Base-by-base conservation (phyloP, 2,888 invertebrate species). In the Cremastinae sp. region DNA sequence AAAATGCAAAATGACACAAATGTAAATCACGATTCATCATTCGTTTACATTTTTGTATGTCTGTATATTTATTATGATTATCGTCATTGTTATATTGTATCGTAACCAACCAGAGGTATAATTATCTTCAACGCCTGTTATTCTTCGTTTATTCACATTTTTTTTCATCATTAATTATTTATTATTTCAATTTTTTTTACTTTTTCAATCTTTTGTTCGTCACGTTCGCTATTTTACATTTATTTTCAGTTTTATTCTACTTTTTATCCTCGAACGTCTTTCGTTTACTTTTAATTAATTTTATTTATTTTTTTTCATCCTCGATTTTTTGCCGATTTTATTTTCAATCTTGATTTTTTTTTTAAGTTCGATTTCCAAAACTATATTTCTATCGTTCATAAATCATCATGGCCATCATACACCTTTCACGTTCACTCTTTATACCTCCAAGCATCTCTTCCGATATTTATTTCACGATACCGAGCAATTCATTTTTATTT, bases 351-450 rank as follows among this genome's bases (percentile, higher is more conserved):
- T 79, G 75, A 78, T 74, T 69, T 75, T 79, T 61, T 69, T 74
- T 81, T 84, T 81, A 81, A 81, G 83, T 85, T 85, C 81, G 81
- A 84, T 83, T 81, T 81, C 84, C 81, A 83, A 80, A 80, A 74
- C 81, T 82, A 83, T 82, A 73, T 82, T 79, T 82, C 82, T 82
- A 80, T 82, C 78, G 75, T 80, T 28, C 79, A 82, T 80, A 79
- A 79, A 81, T 81, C 59, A 79, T 82, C 80, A 82, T 77, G 75
- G 78, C 79, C 79, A 81, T 81, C 71, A 74, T 75, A 73, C 76
- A 73, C 75, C 66, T 77, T 28, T 73, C 77, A 72, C 74, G 71
- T 74, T 74, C 70, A 72, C 78, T 77, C 70, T 75, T 78, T 68
- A 61, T 65, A 53, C 69, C 65, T 79, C 68, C 71, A 72, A 69